Evolutionary conservation across 2,888 invertebrate species (phyloP).

Genomic region (Mantis religiosa): DNA sequence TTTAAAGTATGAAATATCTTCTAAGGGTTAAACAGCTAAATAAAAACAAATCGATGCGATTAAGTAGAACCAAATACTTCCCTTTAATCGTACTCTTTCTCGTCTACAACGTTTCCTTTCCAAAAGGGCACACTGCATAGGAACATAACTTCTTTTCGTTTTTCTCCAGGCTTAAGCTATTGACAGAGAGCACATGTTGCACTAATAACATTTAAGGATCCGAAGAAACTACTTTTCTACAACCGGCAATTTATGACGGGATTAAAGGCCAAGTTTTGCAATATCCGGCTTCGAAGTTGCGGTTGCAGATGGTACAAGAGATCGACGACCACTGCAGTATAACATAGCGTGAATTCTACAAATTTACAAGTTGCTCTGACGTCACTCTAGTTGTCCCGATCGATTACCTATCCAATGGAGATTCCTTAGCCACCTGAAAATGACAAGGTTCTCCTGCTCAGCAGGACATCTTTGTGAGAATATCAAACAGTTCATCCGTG

Average conservation of each 20-base stretch:
- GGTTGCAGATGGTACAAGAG: background rate
- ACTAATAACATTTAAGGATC: too few species aligned
- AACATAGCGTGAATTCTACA: background rate
- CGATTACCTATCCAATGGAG: background rate
- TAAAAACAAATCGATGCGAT: too few species aligned
- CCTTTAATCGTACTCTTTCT: too few species aligned
- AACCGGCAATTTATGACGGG: background rate
- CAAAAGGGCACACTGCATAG: too few species aligned
- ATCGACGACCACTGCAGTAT: background rate
- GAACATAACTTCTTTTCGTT: too few species aligned
- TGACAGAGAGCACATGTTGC: too few species aligned
- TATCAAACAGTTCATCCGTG: background rate
- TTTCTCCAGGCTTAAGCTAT: too few species aligned
- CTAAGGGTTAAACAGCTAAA: too few species aligned
- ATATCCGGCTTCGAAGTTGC: background rate
- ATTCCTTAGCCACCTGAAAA: background rate
- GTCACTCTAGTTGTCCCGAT: background rate
- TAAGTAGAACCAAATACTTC: too few species aligned
- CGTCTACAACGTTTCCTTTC: too few species aligned
- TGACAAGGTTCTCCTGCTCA: background rate
- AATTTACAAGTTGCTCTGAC: background rate
- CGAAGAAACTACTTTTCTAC: too few species aligned
- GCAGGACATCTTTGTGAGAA: background rate
- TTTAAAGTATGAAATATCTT: too few species aligned
- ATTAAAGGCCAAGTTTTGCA: background rate